Evolutionary conservation across 2,888 invertebrate genomes (phyloP), one percentile per base, ranked within the genome.

Genomic region (Eilema griseolum): DNA sequence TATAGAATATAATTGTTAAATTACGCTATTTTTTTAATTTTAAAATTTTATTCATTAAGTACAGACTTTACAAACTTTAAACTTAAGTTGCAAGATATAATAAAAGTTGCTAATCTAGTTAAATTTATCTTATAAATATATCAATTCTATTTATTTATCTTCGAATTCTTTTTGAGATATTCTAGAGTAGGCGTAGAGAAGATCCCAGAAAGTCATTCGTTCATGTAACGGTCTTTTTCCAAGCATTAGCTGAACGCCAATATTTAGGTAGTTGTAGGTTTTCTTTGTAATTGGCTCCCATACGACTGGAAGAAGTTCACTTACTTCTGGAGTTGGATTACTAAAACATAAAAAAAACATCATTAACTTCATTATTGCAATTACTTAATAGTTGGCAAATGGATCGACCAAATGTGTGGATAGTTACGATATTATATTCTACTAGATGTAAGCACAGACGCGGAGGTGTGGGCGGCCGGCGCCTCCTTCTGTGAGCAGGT

Each of bases 131-230:
- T 10, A 1, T 0, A 52, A 73, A 78, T 74, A 73, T 71, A 65
- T 63, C 24, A 16, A 66, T 75, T 81, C 71, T 72, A 5, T n/a
- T 31, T 57, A 33, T 0, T 68, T 26, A 57, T 41, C 57, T 26
- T 61, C 66, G 28, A 37, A 66, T 26, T 26, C 24, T 3, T 14
- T 70, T 46, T 76, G 69, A 23, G 65, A 74, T 24, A 82, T 65
- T 62, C 71, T 70, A 26, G 87, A 86, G 5, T 83, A 61, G 64
- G 79, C 77, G 61, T 84, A 88, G 69, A 90, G 88, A 5, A 89
- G 74, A 26, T 90, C 83, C 87, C 88, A 89, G 71, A 88, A 90
- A 0, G 89, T 83, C 84, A 90, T 85, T 62, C 90, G 81, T 3
- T 78, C 64, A 26, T 86, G 79, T 12, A 82, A 83, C 12, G 88